Evolutionary conservation across 2,797 vertebrate genomes (phyloP).

Genomic region (Coregonus suidteri): DNA sequence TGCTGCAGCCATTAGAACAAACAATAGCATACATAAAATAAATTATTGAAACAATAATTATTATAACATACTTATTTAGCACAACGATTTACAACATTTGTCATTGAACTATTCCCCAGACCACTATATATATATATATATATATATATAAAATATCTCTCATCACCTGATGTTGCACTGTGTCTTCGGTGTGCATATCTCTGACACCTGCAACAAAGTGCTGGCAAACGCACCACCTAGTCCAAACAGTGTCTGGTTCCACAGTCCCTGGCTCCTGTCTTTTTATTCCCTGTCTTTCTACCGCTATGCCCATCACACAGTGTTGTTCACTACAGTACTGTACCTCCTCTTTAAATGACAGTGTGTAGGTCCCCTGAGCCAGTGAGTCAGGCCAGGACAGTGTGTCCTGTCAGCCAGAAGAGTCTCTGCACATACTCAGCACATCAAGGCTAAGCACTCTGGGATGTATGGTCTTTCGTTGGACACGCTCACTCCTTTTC

Average conservation of each 20-base stretch:
- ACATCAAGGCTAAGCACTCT: background rate
- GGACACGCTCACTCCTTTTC: slow-evolving; percentile 3
- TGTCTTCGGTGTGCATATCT: slow-evolving; percentile 4
- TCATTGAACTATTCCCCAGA: background rate
- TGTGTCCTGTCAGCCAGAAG: slow-evolving; percentile 5
- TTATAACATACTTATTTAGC: background rate
- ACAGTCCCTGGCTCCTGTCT: background rate
- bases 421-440: slow-evolving; percentile 6
- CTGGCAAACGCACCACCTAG: background rate
- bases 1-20: background rate
- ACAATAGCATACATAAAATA: background rate
- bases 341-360: slow-evolving; percentile 1
- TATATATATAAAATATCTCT: background rate
- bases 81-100: background rate
- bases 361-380: slow-evolving; percentile 6
- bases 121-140: background rate
- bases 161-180: background rate
- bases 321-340: background rate
- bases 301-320: background rate
- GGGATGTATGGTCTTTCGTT: slow-evolving; percentile 7
- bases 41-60: background rate
- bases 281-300: background rate
- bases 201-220: slow-evolving; percentile 10
- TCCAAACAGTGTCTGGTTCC: slow-evolving; percentile 6
- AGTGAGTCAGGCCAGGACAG: background rate